Evolutionary conservation across 1,140 invertebrate genomes (phyloP).

Genomic region (Zaprionus lachaisei): DNA sequence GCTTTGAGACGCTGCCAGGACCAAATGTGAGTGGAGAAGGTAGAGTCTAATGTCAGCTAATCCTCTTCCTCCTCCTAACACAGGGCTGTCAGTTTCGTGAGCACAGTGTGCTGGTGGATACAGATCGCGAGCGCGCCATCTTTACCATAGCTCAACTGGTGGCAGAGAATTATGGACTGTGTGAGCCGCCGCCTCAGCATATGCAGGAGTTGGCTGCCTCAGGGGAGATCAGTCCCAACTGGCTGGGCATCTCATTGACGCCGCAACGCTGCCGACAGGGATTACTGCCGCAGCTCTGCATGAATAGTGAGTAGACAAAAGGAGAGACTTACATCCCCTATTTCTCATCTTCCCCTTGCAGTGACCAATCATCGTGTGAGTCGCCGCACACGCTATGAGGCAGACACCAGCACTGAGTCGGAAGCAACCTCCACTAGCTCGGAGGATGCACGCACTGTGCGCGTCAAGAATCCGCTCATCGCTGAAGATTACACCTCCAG

Average conservation of each 20-base stretch:
- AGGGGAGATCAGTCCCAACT: constrained; percentile 65
- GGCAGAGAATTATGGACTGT: constrained; percentile 68
- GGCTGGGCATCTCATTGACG: constrained; percentile 74
- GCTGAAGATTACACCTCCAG: constrained; percentile 67
- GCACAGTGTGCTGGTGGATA: constrained; percentile 80
- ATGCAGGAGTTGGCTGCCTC: constrained; percentile 63
- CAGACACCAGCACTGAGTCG: constrained; percentile 76
- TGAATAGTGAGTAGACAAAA: constrained; percentile 64
- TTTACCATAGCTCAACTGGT: constrained; percentile 78
- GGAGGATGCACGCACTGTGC: constrained; percentile 49
- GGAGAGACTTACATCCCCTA: background rate
- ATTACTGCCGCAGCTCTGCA: constrained; percentile 72
- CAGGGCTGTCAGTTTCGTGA: constrained; percentile 83
- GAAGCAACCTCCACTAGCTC: constrained; percentile 75
- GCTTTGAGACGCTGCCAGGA: constrained; percentile 89
- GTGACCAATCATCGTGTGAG: constrained; percentile 69
- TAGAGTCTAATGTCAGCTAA: background rate
- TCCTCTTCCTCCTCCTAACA: background rate
- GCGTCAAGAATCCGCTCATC: constrained; percentile 44
- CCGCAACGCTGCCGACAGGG: constrained; percentile 77
- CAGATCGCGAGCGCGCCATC: constrained; percentile 80
- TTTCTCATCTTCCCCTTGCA: constrained; percentile 1
- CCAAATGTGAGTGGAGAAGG: constrained; percentile 66
- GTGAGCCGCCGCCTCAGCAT: constrained; percentile 64
- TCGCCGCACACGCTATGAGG: constrained; percentile 56